phyloP scores from a whole-genome alignment of 1,140 invertebrate genomes.

The Drosophila quadrilineata region DNA sequence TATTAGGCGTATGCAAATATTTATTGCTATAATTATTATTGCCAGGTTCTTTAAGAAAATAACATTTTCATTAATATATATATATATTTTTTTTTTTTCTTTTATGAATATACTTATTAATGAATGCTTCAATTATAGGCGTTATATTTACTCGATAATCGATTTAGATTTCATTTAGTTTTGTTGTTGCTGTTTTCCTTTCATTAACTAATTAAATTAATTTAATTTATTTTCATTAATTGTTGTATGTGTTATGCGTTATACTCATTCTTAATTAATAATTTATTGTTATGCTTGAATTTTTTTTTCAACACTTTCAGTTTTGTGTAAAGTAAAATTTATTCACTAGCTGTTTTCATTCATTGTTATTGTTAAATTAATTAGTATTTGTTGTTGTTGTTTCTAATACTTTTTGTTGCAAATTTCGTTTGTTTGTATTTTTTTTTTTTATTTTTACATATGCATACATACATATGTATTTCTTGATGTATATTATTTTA shows the following conservation, averaged over 20 bases:
- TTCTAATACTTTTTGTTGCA: conserved; percentile 62
- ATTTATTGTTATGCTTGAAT: conserved; percentile 42
- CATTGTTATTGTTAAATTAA: conserved; percentile 3
- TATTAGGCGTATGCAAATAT: conserved; percentile 28
- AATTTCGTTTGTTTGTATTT: too few relatives aligned
- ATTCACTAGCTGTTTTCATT: conserved; percentile 38
- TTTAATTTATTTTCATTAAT: conserved; percentile 12
- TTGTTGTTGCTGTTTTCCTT: neutral
- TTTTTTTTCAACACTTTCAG: conserved; percentile 41
- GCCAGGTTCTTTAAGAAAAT: conserved; percentile 77
- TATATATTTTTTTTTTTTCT: too few relatives aligned
- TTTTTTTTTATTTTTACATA: conserved; percentile 10
- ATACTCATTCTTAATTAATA: conserved; percentile 6
- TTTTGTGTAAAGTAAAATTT: conserved; percentile 68
- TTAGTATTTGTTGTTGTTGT: conserved; percentile 7
- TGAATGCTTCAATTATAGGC: conserved; percentile 34
- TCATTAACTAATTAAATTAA: neutral
- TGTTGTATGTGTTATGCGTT: conserved; percentile 25
- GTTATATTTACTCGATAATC: conserved; percentile 4
- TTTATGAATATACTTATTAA: conserved; percentile 38
- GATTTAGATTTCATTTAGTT: conserved; percentile 3
- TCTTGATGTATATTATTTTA: too few relatives aligned
- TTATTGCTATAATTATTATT: conserved; percentile 63
- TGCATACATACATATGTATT: too few relatives aligned
- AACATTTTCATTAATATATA: conserved; percentile 53